Evolutionary conservation across 2,797 vertebrate species (phyloP), one percentile per base, ranked within the genome.

Genomic region (Protosalanx chinensis): DNA sequence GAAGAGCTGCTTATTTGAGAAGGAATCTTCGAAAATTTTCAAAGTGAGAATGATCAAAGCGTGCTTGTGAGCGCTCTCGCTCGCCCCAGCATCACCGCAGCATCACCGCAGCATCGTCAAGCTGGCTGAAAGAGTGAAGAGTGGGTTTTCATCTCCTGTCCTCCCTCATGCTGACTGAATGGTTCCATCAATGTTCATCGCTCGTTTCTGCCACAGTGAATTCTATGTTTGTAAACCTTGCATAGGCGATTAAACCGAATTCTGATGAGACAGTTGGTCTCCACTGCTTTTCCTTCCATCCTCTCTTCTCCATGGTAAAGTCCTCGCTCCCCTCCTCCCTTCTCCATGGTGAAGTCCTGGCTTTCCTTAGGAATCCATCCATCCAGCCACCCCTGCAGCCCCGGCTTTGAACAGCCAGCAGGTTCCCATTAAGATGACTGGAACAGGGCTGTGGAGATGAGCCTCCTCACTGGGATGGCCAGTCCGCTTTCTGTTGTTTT

Each of bases 321-420:
- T 65, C 64, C 20, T 27, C 10, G 12, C 85, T 3, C 61, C 77
- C 35, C 7, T 80, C 79, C 71, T 82, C 49, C 70, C 78, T 79
- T 80, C 88, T 89, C 87, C 85, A 89, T 79, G 72, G 71, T 85
- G 85, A 90, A 89, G 81, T 77, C 82, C 4, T 76, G 83, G 82
- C 86, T 88, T 89, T 88, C 81, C 85, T 84, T 32, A 74, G 79
- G 86, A 85, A 86, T 87, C 86, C 74, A 16, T 68, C 86, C 74
- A 23, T 70, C 71, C 68, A 57, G 77, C 81, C 58, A 73, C 64
- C 56, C 68, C 68, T 80, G 72, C 62, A 77, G 79, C 79, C 81
- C 65, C 0, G 60, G 80, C 85, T 91, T 89, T 91, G 89, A 91
- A 91, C 81, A 64, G 46, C 23, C 85, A 89, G 81, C 86, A 81